A percentile compares a stretch with the other conserved stretches of the same genome.
These are phyloP conservation scores for Branchipolynoe longqiensis DNA, from an alignment of 2,888 invertebrate species.

Conservation along the genomic window DNA sequence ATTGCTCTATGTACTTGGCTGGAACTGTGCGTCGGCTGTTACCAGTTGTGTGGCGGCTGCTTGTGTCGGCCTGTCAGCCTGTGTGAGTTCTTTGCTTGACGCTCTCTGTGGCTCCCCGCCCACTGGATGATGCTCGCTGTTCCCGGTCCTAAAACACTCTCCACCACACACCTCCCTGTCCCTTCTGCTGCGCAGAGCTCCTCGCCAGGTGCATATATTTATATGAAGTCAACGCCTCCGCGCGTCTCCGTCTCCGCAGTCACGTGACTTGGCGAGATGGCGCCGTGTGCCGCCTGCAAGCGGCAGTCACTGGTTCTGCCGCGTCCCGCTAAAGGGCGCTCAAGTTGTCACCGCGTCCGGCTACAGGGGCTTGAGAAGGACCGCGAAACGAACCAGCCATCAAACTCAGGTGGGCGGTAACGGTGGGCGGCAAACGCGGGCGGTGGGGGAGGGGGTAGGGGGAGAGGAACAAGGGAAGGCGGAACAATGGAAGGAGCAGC, in stretches of 20 bases:
- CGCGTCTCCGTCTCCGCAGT: neutral
- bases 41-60: too few relatives aligned
- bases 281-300: neutral
- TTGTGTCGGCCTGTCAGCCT: too few relatives aligned
- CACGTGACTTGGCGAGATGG: neutral
- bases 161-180: neutral
- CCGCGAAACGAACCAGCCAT: neutral
- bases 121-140: too few relatives aligned
- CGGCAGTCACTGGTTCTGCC: neutral
- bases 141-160: too few relatives aligned
- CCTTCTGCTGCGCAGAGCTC: neutral
- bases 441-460: neutral
- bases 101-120: too few relatives aligned
- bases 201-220: slow-evolving; percentile 20
- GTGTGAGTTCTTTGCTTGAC: too few relatives aligned
- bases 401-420: neutral
- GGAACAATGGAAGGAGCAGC: too few relatives aligned
- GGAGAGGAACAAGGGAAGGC: too few relatives aligned
- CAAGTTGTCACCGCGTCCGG: neutral
- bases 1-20: too few relatives aligned
- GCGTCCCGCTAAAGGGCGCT: neutral
- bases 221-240: slow-evolving; percentile 9
- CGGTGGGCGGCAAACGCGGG: neutral
- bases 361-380: too few relatives aligned
- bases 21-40: too few relatives aligned